Base-by-base conservation (phyloP, 2,797 vertebrate genomes). In the Pseudocheirus occidentalis region DNA sequence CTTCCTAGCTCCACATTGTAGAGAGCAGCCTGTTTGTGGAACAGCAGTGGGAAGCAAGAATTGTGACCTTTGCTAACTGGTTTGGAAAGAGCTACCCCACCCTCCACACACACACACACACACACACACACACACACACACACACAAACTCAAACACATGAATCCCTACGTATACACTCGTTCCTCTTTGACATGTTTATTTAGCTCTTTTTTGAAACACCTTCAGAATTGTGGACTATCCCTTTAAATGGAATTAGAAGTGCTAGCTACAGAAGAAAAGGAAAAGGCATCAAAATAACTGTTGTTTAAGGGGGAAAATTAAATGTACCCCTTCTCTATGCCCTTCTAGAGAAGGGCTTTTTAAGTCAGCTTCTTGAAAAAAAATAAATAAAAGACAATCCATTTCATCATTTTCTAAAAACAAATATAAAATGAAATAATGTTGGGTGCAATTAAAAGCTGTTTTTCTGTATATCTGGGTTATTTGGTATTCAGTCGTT, bases 401-500 rank as follows among this genome's bases (percentile, higher is more conserved):
- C 6, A 90, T 4, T 31, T 4, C 10, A 34, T 52, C 52, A 96
- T 73, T 95, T 55, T 28, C 57, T 46, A 1, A 92, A 54, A 55
- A 87, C 0, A 24, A 97, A 95, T 13, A 90, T 90, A 89, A 93
- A 92, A 87, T 1, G 3, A 90, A 97, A 96, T 0, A 59, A 92
- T 73, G 55, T 52, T 52, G 59, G 53, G 27, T 62, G 1, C 29
- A 62, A 94, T 93, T 96, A 95, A 81, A 62, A 93, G 7, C 46
- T 95, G 55, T 27, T 97, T 94, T 92, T 92, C 24, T 56, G 1
- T 52, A 94, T 95, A 96, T 62, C 46, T 97, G 56, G 95, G 55
- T 0, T 28, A 55, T 96, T 96, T 97, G 53, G 55, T 96, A 92
- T 89, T 92, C 52, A 96, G 9, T 53, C 46, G 95, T 95, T 95